Evolutionary conservation across 2,888 invertebrate species (phyloP).

Genomic region (Caenorhabditis wallacei): DNA sequence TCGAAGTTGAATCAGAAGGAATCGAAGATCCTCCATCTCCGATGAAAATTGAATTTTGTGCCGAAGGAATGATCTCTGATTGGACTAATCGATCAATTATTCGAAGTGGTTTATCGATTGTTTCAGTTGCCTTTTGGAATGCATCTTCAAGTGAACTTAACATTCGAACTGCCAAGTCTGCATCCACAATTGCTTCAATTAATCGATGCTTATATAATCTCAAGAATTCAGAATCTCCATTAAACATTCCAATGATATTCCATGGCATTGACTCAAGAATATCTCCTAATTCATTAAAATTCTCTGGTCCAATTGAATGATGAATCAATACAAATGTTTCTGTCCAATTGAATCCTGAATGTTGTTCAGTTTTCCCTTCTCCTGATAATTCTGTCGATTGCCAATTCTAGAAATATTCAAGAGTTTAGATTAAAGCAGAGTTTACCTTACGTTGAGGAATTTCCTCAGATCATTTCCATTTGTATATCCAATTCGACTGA

Average conservation of each 20-base stretch:
- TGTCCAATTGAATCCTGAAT: background rate
- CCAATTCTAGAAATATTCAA: no score
- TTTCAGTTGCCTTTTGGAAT: background rate
- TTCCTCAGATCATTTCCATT: constrained; percentile 7
- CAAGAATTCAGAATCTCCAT: background rate
- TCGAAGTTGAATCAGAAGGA: no score
- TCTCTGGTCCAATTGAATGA: constrained; percentile 27
- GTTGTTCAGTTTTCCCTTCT: background rate
- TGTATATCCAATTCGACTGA: background rate
- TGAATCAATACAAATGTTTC: background rate
- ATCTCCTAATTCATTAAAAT: constrained; percentile 8
- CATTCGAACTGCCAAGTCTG: background rate
- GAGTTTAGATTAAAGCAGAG: no score
- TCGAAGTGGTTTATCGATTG: background rate
- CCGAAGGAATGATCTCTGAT: background rate
- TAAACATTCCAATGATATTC: background rate
- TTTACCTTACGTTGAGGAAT: background rate
- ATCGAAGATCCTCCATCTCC: background rate
- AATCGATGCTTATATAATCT: background rate
- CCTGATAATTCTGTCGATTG: no score
- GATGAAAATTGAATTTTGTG: background rate
- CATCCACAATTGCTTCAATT: background rate
- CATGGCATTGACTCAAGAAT: constrained; percentile 20
- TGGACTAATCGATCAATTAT: background rate
- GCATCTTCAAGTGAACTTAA: background rate